Conservation (phyloP, 2,888 invertebrate genomes). For the Pachydiplax longipennis region DNA sequence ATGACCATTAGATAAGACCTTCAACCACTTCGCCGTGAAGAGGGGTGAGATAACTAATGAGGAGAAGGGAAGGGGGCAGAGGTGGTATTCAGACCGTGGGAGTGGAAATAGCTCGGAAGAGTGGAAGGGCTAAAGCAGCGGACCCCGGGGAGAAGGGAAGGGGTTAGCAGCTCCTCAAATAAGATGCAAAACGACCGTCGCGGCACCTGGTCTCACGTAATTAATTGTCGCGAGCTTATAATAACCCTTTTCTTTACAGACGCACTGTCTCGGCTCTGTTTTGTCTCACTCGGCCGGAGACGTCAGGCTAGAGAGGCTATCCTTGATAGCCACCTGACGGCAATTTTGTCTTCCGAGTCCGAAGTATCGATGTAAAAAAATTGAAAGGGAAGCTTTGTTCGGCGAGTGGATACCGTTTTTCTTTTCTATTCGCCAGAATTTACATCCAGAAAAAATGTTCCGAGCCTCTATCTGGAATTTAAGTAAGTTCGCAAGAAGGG, state of each 20-base stretch:
- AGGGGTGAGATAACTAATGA: neutral
- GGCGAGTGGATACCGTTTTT: neutral
- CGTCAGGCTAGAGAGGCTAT: neutral
- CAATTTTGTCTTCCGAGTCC: neutral
- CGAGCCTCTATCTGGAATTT: neutral
- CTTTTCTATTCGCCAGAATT: neutral
- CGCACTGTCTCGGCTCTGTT: conserved; percentile 38
- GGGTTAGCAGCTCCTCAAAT: neutral
- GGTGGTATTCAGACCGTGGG: neutral
- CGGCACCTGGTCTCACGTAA: conserved; percentile 35
- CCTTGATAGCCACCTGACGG: conserved; percentile 39
- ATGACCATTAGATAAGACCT: neutral
- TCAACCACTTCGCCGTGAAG: neutral
- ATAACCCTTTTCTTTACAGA: conserved; percentile 44
- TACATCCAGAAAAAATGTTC: neutral
- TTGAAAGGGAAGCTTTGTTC: neutral
- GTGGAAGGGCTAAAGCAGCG: neutral
- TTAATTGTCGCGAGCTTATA: conserved; percentile 41
- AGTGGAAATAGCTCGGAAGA: neutral
- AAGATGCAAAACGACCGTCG: neutral
- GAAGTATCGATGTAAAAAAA: neutral
- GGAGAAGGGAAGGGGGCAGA: neutral
- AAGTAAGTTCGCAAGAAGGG: neutral
- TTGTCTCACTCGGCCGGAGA: conserved; percentile 41
- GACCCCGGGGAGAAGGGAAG: neutral